phyloP scores from a whole-genome alignment of 35 echinoderm and acorn worm genomes.

The Eucidaris tribuloides region DNA sequence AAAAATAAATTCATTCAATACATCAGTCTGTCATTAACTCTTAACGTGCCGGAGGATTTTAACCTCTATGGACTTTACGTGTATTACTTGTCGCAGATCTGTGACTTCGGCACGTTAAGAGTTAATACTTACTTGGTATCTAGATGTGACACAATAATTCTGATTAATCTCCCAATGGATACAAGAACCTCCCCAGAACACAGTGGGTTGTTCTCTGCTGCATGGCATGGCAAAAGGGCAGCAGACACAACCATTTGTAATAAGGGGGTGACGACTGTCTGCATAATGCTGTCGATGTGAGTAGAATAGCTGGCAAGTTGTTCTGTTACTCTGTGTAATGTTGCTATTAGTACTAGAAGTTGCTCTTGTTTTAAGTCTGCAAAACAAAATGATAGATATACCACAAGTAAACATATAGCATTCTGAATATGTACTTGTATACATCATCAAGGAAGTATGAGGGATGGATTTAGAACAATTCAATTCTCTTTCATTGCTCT shows the following conservation, averaged over 20 bases:
- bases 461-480: too few relatives aligned
- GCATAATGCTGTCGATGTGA: not conserved
- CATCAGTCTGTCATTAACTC: not conserved
- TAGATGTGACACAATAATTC: slow-evolving; percentile 1
- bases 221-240: not conserved
- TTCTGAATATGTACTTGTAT: too few relatives aligned
- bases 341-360: not conserved
- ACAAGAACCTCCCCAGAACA: slow-evolving; percentile 47
- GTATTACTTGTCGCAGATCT: too few relatives aligned
- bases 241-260: slow-evolving; percentile 14
- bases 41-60: not conserved
- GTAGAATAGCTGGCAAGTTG: not conserved
- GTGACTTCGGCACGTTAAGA: too few relatives aligned
- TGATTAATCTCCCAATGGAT: not conserved
- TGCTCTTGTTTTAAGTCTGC: not conserved
- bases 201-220: not conserved
- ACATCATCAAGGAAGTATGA: too few relatives aligned
- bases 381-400: not conserved
- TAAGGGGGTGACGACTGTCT: not conserved
- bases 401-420: too few relatives aligned
- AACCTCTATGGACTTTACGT: not conserved
- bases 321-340: not conserved
- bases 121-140: slow-evolving; percentile 48
- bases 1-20: not conserved
- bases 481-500: too few relatives aligned